These are phyloP conservation scores for Xiphophorus maculatus DNA, from an alignment of 2,113 vertebrate genomes.

Conservation along the genomic window DNA sequence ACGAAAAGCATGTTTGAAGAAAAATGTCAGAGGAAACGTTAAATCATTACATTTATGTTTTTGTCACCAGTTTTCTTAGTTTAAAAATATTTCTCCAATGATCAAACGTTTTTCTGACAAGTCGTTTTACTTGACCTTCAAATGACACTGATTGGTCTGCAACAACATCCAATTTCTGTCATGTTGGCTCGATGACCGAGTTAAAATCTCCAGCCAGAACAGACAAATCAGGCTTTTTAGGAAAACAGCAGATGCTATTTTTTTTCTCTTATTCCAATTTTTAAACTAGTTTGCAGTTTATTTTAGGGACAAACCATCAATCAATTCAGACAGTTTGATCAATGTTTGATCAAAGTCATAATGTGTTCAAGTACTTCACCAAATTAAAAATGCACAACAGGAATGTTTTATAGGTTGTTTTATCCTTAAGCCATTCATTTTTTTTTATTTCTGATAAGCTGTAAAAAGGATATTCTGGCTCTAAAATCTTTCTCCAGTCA, in stretches of 20 bases:
- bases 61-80: too few relatives aligned
- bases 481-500: slow-evolving; percentile 35
- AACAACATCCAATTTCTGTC: too few relatives aligned
- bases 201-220: background rate
- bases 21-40: too few relatives aligned
- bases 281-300: too few relatives aligned
- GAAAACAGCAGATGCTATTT: background rate
- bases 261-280: background rate
- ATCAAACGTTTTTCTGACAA: too few relatives aligned
- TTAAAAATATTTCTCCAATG: too few relatives aligned
- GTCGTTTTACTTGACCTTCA: background rate
- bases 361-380: background rate
- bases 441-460: slow-evolving; percentile 37
- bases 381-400: background rate
- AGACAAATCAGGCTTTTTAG: background rate
- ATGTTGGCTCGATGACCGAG: background rate
- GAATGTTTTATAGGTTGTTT: slow-evolving; percentile 29
- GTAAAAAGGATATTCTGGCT: slow-evolving; percentile 35
- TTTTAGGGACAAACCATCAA: background rate
- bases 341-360: background rate
- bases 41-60: too few relatives aligned
- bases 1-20: too few relatives aligned
- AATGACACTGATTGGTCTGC: too few relatives aligned
- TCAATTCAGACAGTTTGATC: background rate
- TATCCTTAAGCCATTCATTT: slow-evolving; percentile 38